Evolutionary conservation across 2,113 vertebrate genomes (phyloP).

Genomic region (Nibea albiflora): DNA sequence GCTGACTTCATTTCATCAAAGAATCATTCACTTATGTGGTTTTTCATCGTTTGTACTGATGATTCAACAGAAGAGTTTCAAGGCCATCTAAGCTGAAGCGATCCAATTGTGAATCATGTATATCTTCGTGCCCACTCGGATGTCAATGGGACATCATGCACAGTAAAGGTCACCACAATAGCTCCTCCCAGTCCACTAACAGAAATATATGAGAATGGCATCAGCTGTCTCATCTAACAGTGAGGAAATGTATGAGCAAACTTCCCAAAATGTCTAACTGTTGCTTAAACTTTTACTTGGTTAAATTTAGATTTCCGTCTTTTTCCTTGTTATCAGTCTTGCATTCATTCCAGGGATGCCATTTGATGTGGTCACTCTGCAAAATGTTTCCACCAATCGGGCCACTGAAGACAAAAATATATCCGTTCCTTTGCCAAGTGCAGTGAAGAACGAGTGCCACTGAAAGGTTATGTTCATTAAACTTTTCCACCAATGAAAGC

Average conservation of each 20-base stretch:
- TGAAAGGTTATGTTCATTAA: constrained; percentile 82
- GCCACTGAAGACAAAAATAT: constrained; percentile 29
- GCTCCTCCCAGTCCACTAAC: not conserved
- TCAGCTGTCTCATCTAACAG: not conserved
- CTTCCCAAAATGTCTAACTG: not conserved
- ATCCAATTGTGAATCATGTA: not conserved
- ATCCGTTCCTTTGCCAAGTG: not conserved
- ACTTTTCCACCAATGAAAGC: constrained; percentile 80
- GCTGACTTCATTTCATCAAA: not conserved
- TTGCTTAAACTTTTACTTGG: not conserved
- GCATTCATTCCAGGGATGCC: not conserved
- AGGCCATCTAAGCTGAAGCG: not conserved
- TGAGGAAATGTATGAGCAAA: no score
- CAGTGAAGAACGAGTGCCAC: constrained; percentile 46
- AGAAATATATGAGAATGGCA: not conserved
- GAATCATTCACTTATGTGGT: no score
- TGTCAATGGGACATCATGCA: not conserved
- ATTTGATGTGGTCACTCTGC: constrained; percentile 22
- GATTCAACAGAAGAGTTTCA: not conserved
- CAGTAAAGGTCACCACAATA: not conserved
- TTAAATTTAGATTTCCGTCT: not conserved
- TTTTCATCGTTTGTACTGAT: not conserved
- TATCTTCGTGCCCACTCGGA: not conserved
- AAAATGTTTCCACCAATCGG: constrained; percentile 15
- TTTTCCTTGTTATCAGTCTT: not conserved